These are phyloP conservation scores for Heliopora coerulea DNA, from an alignment of 92 coral and sea anemone genomes.

Conservation along the genomic window DNA sequence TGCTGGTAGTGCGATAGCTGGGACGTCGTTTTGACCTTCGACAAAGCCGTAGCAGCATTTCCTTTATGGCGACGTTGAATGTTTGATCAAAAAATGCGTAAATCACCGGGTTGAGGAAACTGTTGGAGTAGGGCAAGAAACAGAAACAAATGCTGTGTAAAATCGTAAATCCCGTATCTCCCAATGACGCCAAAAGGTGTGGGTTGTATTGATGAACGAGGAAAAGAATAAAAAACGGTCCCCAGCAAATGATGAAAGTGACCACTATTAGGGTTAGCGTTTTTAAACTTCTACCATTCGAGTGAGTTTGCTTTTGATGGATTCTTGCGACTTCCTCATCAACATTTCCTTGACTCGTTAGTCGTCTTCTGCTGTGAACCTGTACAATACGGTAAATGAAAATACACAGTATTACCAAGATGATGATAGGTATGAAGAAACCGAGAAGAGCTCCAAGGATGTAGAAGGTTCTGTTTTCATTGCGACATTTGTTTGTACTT, in stretches of 20 bases:
- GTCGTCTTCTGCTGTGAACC: constrained; percentile 19
- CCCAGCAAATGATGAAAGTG: constrained; percentile 96
- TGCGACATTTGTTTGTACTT: constrained; percentile 4
- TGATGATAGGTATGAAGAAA: constrained; percentile 39
- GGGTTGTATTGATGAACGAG: constrained; percentile 62
- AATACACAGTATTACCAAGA: constrained; percentile 29
- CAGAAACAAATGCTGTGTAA: constrained; percentile 32
- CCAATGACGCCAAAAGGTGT: not conserved
- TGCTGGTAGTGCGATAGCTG: not conserved
- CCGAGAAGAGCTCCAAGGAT: constrained; percentile 37
- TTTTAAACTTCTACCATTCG: constrained; percentile 58
- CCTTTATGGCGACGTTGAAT: constrained; percentile 30
- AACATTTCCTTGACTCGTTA: constrained; percentile 4
- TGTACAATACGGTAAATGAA: constrained; percentile 40
- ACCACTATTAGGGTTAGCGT: constrained; percentile 83
- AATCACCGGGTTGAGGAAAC: constrained; percentile 52
- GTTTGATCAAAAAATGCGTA: constrained; percentile 42
- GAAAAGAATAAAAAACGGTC: constrained; percentile 84
- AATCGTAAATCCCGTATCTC: constrained; percentile 1
- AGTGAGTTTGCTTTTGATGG: constrained; percentile 55
- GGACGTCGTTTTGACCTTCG: not conserved
- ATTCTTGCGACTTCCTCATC: constrained; percentile 12
- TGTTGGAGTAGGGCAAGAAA: constrained; percentile 51
- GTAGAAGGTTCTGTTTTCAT: constrained; percentile 41
- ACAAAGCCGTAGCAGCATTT: constrained; percentile 11